Base-by-base conservation (phyloP, 2,888 invertebrate species). In the Falcaria lacertinaria region DNA sequence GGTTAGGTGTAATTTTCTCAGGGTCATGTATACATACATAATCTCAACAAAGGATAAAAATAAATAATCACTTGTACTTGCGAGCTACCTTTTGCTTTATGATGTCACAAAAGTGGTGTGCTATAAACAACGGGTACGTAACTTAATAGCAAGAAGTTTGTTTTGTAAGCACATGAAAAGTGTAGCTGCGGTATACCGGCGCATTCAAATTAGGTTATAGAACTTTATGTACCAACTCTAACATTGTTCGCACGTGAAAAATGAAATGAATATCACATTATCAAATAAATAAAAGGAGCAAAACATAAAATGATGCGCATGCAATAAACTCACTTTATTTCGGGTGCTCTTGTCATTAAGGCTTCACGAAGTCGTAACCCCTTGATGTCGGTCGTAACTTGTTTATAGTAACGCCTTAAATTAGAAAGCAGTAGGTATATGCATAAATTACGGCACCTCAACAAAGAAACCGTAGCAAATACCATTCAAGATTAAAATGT, bases 321-420 rank as follows among this genome's bases (percentile, higher is more conserved):
- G 72, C 69, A 59, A 78, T 85, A 82, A 83, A 81, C 52, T 54
- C 53, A 63, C 65, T 83, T 85, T 83, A 84, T 82, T 83, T 81
- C 72, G 74, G 79, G 68, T 63, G 74, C 67, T 70, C 68, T 72
- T 74, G 73, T 80, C 84, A 84, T 85, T 81, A 85, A 78, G 76
- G 70, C 65, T 65, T 60, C 63, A 69, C 63, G 56, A 64, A 68
- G 78, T 78, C 79, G 77, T 86, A 84, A 87, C 78, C 74, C 74
- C 66, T 76, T 81, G 77, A 85, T 81, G 83, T 62, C 65, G 69
- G 73, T 82, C 84, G 82, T 86, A 85, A 85, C 82, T 69, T 79
- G 81, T 85, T 85, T 85, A 86, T 82, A 72, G 80, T 75, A 66
- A 70, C 70, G 75, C 74, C 76, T 79, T 75, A 77, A 84, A 84